Conservation (phyloP, 2,888 invertebrate species). For the Cactoblastis cactorum region DNA sequence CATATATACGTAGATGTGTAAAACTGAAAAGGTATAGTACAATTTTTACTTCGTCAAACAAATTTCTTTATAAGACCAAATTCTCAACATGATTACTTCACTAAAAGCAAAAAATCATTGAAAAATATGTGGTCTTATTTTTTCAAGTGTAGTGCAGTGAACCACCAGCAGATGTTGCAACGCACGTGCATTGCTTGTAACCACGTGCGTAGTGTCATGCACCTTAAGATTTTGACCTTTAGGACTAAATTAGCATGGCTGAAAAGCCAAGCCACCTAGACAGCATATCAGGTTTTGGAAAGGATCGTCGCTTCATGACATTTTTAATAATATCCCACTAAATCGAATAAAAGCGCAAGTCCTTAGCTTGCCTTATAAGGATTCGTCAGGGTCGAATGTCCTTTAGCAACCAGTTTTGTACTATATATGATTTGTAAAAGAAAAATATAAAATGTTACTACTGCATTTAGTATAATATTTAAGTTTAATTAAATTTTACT, state of each 20-base stretch:
- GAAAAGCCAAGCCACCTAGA: not conserved
- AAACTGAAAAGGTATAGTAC: too few species aligned
- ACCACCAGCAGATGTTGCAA: slow-evolving; percentile 45
- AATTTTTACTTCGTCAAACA: too few species aligned
- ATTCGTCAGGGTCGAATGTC: not conserved
- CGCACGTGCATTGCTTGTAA: slow-evolving; percentile 22
- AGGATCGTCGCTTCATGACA: not conserved
- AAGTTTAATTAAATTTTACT: too few species aligned
- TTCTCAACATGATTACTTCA: too few species aligned
- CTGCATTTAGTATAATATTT: too few species aligned
- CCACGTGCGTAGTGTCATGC: slow-evolving; percentile 38
- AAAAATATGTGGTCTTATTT: not conserved
- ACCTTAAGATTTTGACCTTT: slow-evolving; percentile 7
- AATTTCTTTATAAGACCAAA: too few species aligned
- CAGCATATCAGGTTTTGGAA: slow-evolving; percentile 10
- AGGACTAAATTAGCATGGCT: not conserved
- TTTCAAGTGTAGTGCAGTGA: slow-evolving; percentile 42
- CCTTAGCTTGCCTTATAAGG: not conserved
- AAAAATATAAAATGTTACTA: too few species aligned
- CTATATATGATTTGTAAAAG: too few species aligned
- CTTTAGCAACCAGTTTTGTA: too few species aligned
- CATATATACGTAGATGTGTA: too few species aligned
- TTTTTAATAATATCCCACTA: not conserved
- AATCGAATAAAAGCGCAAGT: slow-evolving; percentile 2
- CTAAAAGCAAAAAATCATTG: not conserved